A percentile compares a stretch with the other conserved stretches of the same genome.
Conservation (phyloP, 1,140 invertebrate genomes). For the Nixonia krombeini region DNA sequence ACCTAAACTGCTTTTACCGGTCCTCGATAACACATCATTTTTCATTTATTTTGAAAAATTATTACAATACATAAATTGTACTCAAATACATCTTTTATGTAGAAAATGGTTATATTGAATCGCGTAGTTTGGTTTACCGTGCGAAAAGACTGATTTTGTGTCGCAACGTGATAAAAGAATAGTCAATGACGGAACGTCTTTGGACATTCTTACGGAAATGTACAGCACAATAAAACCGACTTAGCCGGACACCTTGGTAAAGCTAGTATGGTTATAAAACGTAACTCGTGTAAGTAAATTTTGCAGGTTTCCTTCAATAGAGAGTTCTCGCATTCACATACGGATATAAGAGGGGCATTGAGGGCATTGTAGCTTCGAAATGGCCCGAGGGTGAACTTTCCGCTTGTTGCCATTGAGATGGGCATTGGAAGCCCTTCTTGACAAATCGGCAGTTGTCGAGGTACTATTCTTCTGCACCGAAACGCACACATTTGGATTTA, state of each 20-base stretch:
- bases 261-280: constrained; percentile 41
- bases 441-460: constrained; percentile 69
- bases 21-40: too few relatives aligned
- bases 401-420: constrained; percentile 65
- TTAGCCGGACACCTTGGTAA: constrained; percentile 53
- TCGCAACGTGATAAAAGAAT: not conserved
- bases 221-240: constrained; percentile 26
- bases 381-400: constrained; percentile 62
- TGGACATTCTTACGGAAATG: not conserved
- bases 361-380: constrained; percentile 58
- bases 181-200: not conserved
- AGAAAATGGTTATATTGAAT: too few relatives aligned
- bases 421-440: constrained; percentile 65
- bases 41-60: too few relatives aligned
- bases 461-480: constrained; percentile 61
- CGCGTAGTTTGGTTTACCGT: too few relatives aligned
- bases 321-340: constrained; percentile 33
- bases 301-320: constrained; percentile 58
- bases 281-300: constrained; percentile 65
- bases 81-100: too few relatives aligned
- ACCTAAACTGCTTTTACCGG: too few relatives aligned
- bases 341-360: constrained; percentile 57
- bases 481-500: constrained; percentile 57
- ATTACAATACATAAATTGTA: too few relatives aligned
- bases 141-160: not conserved